These are phyloP conservation scores for Siderastrea siderea DNA, from an alignment of 92 coral and sea anemone genomes.

Conservation along the genomic window DNA sequence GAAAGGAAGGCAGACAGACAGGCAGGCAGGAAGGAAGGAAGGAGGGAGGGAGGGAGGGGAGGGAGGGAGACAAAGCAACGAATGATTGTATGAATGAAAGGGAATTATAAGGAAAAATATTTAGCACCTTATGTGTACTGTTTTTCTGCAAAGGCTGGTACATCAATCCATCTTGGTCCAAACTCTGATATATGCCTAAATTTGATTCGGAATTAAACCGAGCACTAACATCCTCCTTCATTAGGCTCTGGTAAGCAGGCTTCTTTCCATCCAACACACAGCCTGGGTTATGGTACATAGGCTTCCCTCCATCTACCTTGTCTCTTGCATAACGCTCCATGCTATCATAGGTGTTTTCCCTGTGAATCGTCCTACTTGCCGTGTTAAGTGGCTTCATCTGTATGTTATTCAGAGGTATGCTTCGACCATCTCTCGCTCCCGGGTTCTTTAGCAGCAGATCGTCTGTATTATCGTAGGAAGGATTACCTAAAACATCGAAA, in stretches of 20 bases:
- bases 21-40: too few relatives aligned
- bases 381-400: conserved; percentile 1
- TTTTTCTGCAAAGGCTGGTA: conserved; percentile 30
- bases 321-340: background rate
- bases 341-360: background rate
- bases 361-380: background rate
- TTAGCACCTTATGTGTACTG: background rate
- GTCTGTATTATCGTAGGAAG: background rate
- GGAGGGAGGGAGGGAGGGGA: background rate
- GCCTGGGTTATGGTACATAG: background rate
- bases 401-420: background rate
- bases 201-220: background rate
- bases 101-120: background rate
- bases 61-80: background rate
- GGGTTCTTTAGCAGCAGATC: conserved; percentile 16
- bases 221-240: background rate
- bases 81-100: background rate
- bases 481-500: conserved; percentile 2
- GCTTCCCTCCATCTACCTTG: background rate
- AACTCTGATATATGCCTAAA: conserved; percentile 19
- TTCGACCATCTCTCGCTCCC: background rate
- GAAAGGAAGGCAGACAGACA: too few relatives aligned
- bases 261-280: background rate
- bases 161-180: conserved; percentile 16
- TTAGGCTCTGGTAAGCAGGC: background rate